These are phyloP conservation scores for Thamnaconus septentrionalis DNA, from an alignment of 2,113 vertebrate genomes.

Conservation along the genomic window DNA sequence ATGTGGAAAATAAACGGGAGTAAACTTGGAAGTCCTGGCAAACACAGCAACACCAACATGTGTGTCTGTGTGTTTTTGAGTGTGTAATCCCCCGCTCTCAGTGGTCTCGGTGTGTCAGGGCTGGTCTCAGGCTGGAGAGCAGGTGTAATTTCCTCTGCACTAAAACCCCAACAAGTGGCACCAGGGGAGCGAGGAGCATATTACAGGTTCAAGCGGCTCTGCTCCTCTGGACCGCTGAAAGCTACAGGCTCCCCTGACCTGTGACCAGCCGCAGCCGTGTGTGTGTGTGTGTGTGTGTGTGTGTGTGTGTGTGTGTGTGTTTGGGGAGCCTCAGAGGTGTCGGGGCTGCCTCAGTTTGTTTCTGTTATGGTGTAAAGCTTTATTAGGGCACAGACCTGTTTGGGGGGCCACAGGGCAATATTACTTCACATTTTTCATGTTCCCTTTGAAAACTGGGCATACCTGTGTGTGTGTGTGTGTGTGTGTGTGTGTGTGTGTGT, in stretches of 20 bases:
- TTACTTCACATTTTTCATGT: conserved; percentile 71
- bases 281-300: conserved; percentile 12
- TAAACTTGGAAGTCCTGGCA: too few species aligned
- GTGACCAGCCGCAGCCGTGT: conserved; percentile 64
- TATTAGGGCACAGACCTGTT: conserved; percentile 77
- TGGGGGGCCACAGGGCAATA: conserved; percentile 77
- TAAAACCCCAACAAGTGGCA: conserved; percentile 79
- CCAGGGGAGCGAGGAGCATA: conserved; percentile 80
- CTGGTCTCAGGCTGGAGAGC: conserved; percentile 50
- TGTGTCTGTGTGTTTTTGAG: conserved; percentile 12
- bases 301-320: conserved; percentile 12
- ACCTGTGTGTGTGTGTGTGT: conserved; percentile 38
- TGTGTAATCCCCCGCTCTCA: conserved; percentile 29
- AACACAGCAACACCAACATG: conserved; percentile 3
- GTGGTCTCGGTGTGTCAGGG: conserved; percentile 29
- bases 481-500: conserved; percentile 29
- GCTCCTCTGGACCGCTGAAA: conserved; percentile 75
- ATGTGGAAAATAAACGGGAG: too few species aligned
- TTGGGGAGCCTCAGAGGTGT: conserved; percentile 76
- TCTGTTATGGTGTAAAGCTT: conserved; percentile 77
- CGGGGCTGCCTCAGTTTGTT: conserved; percentile 66
- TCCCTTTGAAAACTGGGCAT: conserved; percentile 1
- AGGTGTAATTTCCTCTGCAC: conserved; percentile 73
- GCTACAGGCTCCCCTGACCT: conserved; percentile 77
- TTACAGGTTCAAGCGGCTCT: conserved; percentile 85